Conservation (phyloP, 2,888 invertebrate species). For the Platycnemis pennipes region DNA sequence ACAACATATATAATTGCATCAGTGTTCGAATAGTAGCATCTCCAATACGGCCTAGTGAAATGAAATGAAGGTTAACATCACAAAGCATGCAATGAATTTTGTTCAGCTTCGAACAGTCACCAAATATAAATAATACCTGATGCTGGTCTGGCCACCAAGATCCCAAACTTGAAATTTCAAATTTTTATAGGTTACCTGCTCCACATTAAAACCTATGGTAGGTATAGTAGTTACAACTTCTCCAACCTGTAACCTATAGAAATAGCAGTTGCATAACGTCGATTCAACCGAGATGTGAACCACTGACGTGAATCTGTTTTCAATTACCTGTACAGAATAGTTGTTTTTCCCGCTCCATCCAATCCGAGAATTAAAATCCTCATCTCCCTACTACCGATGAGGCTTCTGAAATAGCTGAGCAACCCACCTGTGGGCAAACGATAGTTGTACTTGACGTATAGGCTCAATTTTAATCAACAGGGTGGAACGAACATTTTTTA, state of each 20-base stretch:
- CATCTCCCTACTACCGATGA: constrained; percentile 98
- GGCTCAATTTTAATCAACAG: too few species aligned
- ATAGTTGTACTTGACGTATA: too few species aligned
- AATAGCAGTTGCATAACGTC: background rate
- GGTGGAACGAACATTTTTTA: too few species aligned
- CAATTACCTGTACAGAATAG: constrained; percentile 92
- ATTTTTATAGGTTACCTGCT: constrained; percentile 99
- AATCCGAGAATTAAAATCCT: constrained; percentile 98
- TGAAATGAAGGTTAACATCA: constrained; percentile 69
- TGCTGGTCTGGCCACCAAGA: constrained; percentile 99
- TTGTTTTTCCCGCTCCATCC: constrained; percentile 99
- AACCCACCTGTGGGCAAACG: constrained; percentile 90
- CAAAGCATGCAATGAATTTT: background rate
- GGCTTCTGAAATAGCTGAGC: constrained; percentile 96
- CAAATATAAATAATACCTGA: constrained; percentile 84
- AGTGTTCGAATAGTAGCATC: constrained; percentile 99
- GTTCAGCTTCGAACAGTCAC: background rate
- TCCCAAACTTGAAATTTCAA: constrained; percentile 99
- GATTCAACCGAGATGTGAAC: background rate
- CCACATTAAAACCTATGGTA: constrained; percentile 99
- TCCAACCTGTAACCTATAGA: constrained; percentile 94
- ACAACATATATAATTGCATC: constrained; percentile 99
- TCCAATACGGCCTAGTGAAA: constrained; percentile 96
- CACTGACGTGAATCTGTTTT: background rate
- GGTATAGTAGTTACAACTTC: constrained; percentile 99